Percentiles rank a stretch among this genome's conserved stretches.
phyloP scores from a whole-genome alignment of 2,888 invertebrate genomes.

The Norana najaformis region DNA sequence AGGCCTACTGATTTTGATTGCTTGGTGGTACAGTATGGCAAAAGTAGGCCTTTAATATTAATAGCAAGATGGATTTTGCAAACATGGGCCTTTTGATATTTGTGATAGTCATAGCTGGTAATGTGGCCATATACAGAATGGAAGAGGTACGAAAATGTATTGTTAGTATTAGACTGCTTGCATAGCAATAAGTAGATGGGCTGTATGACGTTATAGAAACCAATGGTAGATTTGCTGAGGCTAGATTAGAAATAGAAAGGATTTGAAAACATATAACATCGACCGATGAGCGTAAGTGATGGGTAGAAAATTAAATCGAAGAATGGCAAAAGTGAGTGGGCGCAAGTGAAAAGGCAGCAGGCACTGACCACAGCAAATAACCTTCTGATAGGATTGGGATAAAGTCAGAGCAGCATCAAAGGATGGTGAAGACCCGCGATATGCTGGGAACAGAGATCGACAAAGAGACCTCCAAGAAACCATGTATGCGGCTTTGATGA shows the following conservation, averaged over 20 bases:
- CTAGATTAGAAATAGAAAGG: background rate
- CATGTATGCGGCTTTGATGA: background rate
- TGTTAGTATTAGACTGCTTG: background rate
- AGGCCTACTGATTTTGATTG: background rate
- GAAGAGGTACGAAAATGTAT: background rate
- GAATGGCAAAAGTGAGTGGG: background rate
- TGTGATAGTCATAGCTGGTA: too few relatives aligned
- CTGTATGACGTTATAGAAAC: background rate
- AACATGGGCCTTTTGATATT: background rate
- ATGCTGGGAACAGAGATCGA: background rate
- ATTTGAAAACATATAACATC: background rate
- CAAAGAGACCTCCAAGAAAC: background rate
- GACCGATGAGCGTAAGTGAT: background rate
- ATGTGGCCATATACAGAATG: background rate
- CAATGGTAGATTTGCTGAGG: background rate
- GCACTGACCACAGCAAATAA: background rate
- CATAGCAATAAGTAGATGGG: too few relatives aligned
- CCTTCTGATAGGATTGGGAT: conserved; percentile 7
- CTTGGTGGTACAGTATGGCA: background rate
- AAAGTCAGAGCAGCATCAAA: background rate
- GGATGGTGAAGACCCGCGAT: background rate
- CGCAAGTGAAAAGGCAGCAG: background rate
- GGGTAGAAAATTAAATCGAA: background rate
- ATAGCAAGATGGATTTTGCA: background rate
- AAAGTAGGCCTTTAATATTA: background rate